Percentiles rank a stretch among this genome's conserved stretches.
phyloP scores from a whole-genome alignment of 1,140 invertebrate genomes.

The Plectus sambesii region DNA sequence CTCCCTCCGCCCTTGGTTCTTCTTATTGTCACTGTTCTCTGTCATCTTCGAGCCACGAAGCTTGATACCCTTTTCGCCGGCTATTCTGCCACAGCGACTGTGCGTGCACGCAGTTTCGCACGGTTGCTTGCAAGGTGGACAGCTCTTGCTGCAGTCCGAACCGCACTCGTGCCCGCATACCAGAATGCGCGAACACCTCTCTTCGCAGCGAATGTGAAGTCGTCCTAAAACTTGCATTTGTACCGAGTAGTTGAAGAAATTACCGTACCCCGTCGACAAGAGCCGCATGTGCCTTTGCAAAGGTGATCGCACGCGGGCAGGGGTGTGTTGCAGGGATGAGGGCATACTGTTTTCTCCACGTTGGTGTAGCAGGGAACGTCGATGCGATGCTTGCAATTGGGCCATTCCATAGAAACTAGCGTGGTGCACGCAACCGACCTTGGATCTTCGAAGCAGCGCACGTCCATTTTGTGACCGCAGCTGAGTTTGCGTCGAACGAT shows the following conservation, averaged over 20 bases:
- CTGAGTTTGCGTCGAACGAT: slow-evolving; percentile 1
- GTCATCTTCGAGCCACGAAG: not conserved
- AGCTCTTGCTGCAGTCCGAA: slow-evolving; percentile 18
- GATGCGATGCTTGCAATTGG: slow-evolving; percentile 13
- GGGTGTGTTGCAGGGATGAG: not conserved
- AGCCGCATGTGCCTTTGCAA: slow-evolving; percentile 17
- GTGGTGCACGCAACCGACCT: slow-evolving; percentile 1
- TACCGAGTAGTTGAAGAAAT: slow-evolving; percentile 1
- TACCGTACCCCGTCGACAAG: slow-evolving; percentile 18
- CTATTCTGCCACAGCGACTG: slow-evolving; percentile 7
- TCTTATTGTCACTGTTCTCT: slow-evolving; percentile 11
- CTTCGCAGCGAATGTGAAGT: slow-evolving; percentile 23
- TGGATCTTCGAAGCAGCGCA: slow-evolving; percentile 13
- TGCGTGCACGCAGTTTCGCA: slow-evolving; percentile 11
- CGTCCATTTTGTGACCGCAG: slow-evolving; percentile 2
- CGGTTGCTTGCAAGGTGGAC: slow-evolving; percentile 14
- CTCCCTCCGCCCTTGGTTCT: not conserved
- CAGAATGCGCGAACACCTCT: slow-evolving; percentile 17
- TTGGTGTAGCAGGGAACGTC: slow-evolving; percentile 2
- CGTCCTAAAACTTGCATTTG: slow-evolving; percentile 3
- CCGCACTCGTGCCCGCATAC: slow-evolving; percentile 30
- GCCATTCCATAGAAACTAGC: slow-evolving; percentile 12
- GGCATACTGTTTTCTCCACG: not conserved
- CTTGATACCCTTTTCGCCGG: not conserved
- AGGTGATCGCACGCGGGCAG: slow-evolving; percentile 22